Base-by-base conservation (phyloP, 1,140 invertebrate genomes). In the Cydia amplana region DNA sequence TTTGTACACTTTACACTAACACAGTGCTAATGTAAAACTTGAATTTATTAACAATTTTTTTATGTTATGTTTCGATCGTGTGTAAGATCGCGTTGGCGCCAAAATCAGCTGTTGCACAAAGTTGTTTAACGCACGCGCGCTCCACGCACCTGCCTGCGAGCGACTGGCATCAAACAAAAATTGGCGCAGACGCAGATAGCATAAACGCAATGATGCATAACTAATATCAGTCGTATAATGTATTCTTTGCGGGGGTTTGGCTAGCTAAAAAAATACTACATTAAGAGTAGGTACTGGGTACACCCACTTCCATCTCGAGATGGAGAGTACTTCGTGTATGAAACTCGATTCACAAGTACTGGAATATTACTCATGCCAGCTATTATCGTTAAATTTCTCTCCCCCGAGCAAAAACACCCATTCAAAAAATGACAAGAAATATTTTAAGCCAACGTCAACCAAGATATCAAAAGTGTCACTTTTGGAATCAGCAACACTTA, bases 131-230 rank as follows among this genome's bases (percentile, higher is more conserved):
- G 83, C 85, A 90, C 91, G 89, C 85, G 86, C 91, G 87, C 84
- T 82, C 89, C 77, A 90, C 83, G 80, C 90, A 92, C 88, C 87
- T 89, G 89, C 87, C 87, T 80, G 89, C 82, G 87, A 87, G 82
- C 87, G 87, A 92, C 91, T 92, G 89, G 86, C 86, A 82, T 83
- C 84, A 83, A 85, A 85, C 80, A 75, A 84, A 40, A 87, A 90
- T 90, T 91, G 86, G 87, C 88, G 85, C 86, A 86, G 79, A 81
- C 87, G 81, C 87, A 82, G 72, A 73, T 20, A 70, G 36, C 32
- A 28, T n/a, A 70, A 40, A 43, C 32, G 65, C 65, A 43, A 40
- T 70, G 32, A 60, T 18, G n/a, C n/a, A 40, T 70, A 70, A 70
- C 32, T 43, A 70, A 70, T 70, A 70, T 36, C 65, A 70, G 16